Conservation (phyloP, 2,888 invertebrate species). For the Nephrotoma flavescens region DNA sequence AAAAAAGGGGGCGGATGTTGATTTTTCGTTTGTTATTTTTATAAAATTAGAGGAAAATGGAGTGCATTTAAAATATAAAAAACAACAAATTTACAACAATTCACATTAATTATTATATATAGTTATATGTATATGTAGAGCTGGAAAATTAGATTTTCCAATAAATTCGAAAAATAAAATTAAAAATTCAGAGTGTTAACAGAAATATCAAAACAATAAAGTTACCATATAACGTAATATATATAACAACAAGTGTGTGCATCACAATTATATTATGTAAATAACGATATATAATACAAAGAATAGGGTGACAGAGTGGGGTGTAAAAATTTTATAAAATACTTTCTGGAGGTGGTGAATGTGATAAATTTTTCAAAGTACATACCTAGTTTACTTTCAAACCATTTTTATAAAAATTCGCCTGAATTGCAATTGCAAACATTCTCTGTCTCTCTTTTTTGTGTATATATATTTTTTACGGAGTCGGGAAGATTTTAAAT, state of each 20-base stretch:
- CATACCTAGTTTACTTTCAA: neutral
- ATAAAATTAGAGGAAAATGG: neutral
- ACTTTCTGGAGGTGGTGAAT: neutral
- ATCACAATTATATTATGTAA: neutral
- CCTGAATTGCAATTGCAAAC: neutral
- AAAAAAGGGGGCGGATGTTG: neutral
- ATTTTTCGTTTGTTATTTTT: neutral
- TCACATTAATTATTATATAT: neutral
- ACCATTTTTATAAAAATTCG: neutral
- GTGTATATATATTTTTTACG: neutral
- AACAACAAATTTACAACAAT: neutral
- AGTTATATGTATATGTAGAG: neutral
- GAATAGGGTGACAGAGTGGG: neutral
- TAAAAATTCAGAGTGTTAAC: neutral
- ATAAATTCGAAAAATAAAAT: neutral
- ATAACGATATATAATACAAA: neutral
- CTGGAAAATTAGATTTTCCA: neutral
- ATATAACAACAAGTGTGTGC: neutral
- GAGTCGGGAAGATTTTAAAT: neutral
- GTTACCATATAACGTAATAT: neutral
- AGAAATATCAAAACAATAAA: neutral
- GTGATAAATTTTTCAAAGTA: neutral
- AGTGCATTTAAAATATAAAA: neutral
- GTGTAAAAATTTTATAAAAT: neutral
- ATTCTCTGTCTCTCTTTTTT: neutral